These are phyloP conservation scores for Conger conger DNA, from an alignment of 2,113 vertebrate genomes.

Conservation along the genomic window DNA sequence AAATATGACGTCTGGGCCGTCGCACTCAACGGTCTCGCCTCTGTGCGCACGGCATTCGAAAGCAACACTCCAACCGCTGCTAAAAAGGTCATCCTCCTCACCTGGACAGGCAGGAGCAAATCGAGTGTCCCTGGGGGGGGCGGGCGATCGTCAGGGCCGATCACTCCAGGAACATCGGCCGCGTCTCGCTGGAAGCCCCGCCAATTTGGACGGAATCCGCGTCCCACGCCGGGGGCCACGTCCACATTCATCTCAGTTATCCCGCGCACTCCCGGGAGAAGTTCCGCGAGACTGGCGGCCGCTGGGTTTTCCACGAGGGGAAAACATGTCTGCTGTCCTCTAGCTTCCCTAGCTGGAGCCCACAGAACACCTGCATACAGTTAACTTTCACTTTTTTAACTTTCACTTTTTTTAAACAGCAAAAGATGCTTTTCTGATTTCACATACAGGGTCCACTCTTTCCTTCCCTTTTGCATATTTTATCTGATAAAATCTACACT, in stretches of 20 bases:
- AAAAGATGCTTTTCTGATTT: too few relatives aligned
- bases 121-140: neutral
- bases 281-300: neutral
- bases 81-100: conserved; percentile 23
- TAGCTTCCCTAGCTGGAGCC: too few relatives aligned
- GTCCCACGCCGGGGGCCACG: neutral
- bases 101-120: conserved; percentile 2
- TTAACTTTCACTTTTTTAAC: neutral
- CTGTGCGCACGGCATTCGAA: neutral
- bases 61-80: neutral
- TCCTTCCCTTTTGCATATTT: too few relatives aligned
- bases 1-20: neutral
- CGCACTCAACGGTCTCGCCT: neutral
- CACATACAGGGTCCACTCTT: too few relatives aligned
- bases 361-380: too few relatives aligned
- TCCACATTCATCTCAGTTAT: neutral
- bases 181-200: neutral
- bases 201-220: neutral
- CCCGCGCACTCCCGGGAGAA: neutral
- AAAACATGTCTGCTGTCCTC: neutral
- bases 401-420: too few relatives aligned
- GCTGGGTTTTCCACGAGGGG: neutral
- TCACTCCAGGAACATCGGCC: neutral
- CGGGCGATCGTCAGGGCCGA: neutral
- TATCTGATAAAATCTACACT: too few relatives aligned